phyloP scores from a whole-genome alignment of 1,140 invertebrate species.

The Pantala flavescens region DNA sequence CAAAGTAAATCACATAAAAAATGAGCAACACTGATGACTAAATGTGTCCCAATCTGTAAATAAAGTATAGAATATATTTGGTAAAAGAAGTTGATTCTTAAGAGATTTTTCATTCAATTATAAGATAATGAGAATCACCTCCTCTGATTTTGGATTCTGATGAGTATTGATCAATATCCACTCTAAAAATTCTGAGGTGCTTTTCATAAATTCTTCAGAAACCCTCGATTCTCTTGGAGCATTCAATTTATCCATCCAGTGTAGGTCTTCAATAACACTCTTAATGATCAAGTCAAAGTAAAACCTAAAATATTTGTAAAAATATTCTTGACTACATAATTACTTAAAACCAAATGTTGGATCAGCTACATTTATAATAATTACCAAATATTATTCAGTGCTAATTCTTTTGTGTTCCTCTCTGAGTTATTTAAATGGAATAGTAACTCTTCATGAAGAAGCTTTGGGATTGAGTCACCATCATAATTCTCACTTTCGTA shows the following conservation, averaged over 20 bases:
- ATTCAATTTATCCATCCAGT: not conserved
- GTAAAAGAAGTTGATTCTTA: no score
- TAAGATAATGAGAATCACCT: not conserved
- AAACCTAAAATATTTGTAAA: not conserved
- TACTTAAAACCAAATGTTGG: not conserved
- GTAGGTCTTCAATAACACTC: not conserved
- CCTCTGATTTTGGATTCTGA: constrained; percentile 3
- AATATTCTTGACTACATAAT: not conserved
- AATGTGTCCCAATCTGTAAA: not conserved
- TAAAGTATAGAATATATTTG: not conserved
- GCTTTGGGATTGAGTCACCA: not conserved
- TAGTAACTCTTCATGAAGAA: not conserved
- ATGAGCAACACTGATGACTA: not conserved
- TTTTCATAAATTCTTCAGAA: not conserved
- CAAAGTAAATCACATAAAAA: not conserved
- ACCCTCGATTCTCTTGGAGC: not conserved
- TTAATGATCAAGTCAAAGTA: not conserved
- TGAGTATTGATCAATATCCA: not conserved
- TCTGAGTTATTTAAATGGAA: constrained; percentile 2
- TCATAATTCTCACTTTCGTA: not conserved
- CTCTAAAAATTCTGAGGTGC: not conserved
- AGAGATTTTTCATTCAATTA: no score
- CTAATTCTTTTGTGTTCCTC: not conserved
- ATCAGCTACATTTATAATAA: not conserved
- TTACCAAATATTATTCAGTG: not conserved